Conservation (phyloP, 2,888 invertebrate genomes). For the Sialis fuliginosa region DNA sequence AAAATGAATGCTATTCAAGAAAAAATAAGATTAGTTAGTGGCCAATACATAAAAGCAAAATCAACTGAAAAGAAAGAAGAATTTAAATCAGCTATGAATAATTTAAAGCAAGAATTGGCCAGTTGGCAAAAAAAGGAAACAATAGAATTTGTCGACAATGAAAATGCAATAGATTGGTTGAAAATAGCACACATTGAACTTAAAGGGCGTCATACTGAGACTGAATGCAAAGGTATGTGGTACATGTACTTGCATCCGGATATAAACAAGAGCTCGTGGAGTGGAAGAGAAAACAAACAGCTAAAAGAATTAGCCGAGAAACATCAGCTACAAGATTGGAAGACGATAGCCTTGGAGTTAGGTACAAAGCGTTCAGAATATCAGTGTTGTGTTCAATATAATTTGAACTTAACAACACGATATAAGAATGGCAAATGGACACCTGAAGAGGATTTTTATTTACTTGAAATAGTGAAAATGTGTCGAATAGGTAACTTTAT, state of each 20-base stretch:
- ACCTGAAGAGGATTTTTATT: constrained; percentile 43
- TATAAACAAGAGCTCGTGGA: constrained; percentile 41
- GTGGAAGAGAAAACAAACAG: constrained; percentile 27
- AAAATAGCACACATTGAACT: constrained; percentile 27
- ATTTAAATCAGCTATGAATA: constrained; percentile 5
- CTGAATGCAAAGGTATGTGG: constrained; percentile 55
- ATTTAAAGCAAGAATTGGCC: not conserved
- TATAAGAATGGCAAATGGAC: constrained; percentile 36
- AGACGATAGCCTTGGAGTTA: constrained; percentile 36
- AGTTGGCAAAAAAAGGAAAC: constrained; percentile 8
- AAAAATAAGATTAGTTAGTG: constrained; percentile 15
- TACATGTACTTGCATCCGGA: constrained; percentile 47
- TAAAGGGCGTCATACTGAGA: constrained; percentile 35
- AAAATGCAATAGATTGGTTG: constrained; percentile 38
- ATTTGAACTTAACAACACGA: constrained; percentile 26
- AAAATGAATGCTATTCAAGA: constrained; percentile 13
- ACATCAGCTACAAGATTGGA: constrained; percentile 45
- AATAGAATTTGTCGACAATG: constrained; percentile 11
- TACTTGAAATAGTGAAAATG: constrained; percentile 41
- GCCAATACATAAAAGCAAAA: constrained; percentile 14
- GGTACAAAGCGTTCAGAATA: constrained; percentile 42
- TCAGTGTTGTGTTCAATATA: constrained; percentile 49
- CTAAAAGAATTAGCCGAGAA: constrained; percentile 23
- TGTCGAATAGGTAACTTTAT: constrained; percentile 45
- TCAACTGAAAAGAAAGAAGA: not conserved